These are phyloP conservation scores for Parambassis ranga DNA, from an alignment of 2,797 vertebrate species.

Conservation along the genomic window DNA sequence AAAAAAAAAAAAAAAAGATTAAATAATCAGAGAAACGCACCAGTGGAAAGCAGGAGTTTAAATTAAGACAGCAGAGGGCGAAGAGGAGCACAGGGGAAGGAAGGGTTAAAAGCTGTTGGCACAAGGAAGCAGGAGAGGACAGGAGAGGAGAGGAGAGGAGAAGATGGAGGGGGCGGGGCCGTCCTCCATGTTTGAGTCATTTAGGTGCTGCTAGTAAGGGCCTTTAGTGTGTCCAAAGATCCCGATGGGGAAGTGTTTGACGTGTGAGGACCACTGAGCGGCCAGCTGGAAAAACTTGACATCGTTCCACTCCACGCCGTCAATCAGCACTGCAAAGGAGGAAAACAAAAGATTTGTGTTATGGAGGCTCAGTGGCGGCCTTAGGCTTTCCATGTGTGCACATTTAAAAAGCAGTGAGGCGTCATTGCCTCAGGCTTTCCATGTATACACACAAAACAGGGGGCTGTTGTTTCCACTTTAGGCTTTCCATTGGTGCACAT, in stretches of 20 bases:
- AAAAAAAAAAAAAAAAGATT: constrained; percentile 59
- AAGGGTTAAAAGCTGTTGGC: constrained; percentile 66
- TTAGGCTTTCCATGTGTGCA: too few relatives aligned
- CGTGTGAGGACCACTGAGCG: constrained; percentile 98
- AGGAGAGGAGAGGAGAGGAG: not conserved
- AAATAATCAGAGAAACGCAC: constrained; percentile 62
- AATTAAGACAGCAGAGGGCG: constrained; percentile 65
- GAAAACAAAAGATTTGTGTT: constrained; percentile 16
- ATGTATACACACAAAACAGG: too few relatives aligned
- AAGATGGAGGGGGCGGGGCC: not conserved
- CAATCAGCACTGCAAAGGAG: constrained; percentile 87
- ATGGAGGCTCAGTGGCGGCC: too few relatives aligned
- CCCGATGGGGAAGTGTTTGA: constrained; percentile 98
- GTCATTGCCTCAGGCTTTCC: too few relatives aligned
- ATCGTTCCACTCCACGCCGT: constrained; percentile 96
- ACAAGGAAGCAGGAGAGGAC: constrained; percentile 26
- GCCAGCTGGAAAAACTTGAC: constrained; percentile 99
- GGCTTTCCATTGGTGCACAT: too few relatives aligned
- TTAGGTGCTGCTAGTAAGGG: constrained; percentile 81
- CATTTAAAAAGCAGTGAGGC: too few relatives aligned
- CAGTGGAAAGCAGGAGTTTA: constrained; percentile 54
- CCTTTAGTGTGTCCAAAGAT: constrained; percentile 94
- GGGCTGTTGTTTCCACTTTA: too few relatives aligned
- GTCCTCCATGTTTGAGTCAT: constrained; percentile 63
- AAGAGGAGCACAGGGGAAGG: constrained; percentile 6